phyloP scores from a whole-genome alignment of 2,888 invertebrate species.

The Lasioglossum vierecki region DNA sequence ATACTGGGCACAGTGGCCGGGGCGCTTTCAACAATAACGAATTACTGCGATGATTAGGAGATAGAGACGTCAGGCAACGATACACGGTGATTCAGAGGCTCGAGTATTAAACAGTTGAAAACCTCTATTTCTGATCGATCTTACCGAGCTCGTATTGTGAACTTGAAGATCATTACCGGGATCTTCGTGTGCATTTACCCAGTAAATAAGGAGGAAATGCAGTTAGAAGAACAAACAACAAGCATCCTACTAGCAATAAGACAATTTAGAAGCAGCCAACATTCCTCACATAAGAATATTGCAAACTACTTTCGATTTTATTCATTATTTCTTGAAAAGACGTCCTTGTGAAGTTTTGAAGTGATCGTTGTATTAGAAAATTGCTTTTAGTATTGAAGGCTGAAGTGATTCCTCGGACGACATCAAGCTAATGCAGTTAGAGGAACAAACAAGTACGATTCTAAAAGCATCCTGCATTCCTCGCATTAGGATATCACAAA shows the following conservation, averaged over 20 bases:
- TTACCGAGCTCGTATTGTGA: no score
- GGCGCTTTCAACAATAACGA: neutral
- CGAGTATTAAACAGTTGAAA: neutral
- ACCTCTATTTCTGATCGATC: no score
- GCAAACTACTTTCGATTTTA: constrained; percentile 2
- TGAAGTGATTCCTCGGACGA: neutral
- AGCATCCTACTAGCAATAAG: neutral
- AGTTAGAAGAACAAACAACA: neutral
- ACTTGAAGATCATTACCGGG: neutral
- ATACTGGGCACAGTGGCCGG: neutral
- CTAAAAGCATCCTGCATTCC: neutral
- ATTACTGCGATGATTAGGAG: neutral
- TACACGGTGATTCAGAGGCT: neutral
- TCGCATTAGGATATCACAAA: neutral
- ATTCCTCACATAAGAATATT: neutral
- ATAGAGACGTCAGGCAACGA: neutral
- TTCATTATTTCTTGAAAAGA: neutral
- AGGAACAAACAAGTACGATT: neutral
- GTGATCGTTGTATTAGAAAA: neutral
- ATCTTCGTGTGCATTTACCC: neutral
- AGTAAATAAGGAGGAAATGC: neutral
- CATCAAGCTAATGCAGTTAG: neutral
- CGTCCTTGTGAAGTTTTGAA: neutral
- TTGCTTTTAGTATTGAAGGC: neutral
- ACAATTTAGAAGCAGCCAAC: neutral